Evolutionary conservation across 2,113 vertebrate genomes (phyloP), one percentile per base, ranked within the genome.

Genomic region (Euleptes europaea): DNA sequence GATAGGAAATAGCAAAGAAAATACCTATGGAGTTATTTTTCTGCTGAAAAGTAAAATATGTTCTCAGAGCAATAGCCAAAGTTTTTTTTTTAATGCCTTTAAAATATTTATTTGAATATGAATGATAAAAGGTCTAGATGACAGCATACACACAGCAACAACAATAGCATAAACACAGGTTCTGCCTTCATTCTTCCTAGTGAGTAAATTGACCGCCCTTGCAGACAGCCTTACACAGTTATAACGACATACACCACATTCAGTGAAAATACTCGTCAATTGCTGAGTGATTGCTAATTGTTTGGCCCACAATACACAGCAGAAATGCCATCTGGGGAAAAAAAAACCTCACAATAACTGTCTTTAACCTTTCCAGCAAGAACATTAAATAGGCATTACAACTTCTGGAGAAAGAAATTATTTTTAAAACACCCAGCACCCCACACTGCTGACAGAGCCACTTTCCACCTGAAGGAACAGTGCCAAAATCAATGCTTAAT

Each of bases 401-500:
- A 75, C 47, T 85, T 88, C 12, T 4, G 38, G 85, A 81, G 67
- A 54, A 1, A 72, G 0, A 76, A 88, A 85, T 77, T 57, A 65
- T 71, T 78, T 74, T 79, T 35, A 71, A 51, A 88, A 90, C 80
- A 47, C 15, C 66, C 10, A 84, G 80, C 13, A 74, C 17, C 70
- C 86, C 40, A 88, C 60, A 17, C 33, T 91, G 80, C 72, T 94
- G 88, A 88, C 70, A 78, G 82, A 93, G 63, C 38, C 60, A 47
- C 70, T 93, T 94, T 86, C 67, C 47, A 86, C 83, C 84, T 82
- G 74, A 87, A 90, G 88, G 77, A 94, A 88, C 74, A 0, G 1
- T 83, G 91, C 91, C 92, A 93, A 80, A 91, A 93, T 92, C 92
- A 78, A 91, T 94, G 90, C 89, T 92, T 93, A 88, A 85, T 91